Evolutionary conservation across 2,888 invertebrate genomes (phyloP), one percentile per base, ranked within the genome.

Genomic region (Pterobdella sp.): DNA sequence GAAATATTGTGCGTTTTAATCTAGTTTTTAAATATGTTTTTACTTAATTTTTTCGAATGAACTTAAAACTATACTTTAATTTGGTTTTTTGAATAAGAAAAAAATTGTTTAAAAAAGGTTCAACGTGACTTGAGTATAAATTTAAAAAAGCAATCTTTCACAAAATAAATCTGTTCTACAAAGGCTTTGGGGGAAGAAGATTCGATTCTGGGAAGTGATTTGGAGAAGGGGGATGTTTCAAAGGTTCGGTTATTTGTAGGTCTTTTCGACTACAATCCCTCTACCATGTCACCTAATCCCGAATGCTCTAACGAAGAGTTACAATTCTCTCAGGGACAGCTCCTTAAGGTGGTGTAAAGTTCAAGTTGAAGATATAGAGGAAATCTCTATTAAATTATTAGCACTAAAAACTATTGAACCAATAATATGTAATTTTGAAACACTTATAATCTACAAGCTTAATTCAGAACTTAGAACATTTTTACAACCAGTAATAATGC

Each of bases 261-360:
- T 10, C 87, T 97, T 76, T 98, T 94, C 85, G 96, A 98, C 84
- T 99, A 98, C 84, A 94, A 97, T 85, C 96, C 97, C 18, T 89
- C 89, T 71, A 92, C 92, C 42, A 98, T 98, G 97, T 97, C 96
- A 77, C 98, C 98, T 0, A 98, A 99, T 86, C 95, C 96, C 65
- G 96, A 96, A 81, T 94, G 93, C 65, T 92, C 94, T 84, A 94
- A 94, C 79, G 97, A 98, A 85, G 98, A 98, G 84, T 86, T 99
- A 78, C 93, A 94, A 22, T 99, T 99, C 84, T 89, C 90, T 80
- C 96, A 96, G 86, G 95, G 96, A 75, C 96, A 98, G 81, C 89
- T 93, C 65, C 94, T 99, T 78, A 95, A 95, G 88, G 94, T 91
- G 82, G 81, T 72, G n/a, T 14, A 29, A 29, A 29, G 7, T 14